phyloP scores from a whole-genome alignment of 2,888 invertebrate genomes.

The Auanema freiburgensis region DNA sequence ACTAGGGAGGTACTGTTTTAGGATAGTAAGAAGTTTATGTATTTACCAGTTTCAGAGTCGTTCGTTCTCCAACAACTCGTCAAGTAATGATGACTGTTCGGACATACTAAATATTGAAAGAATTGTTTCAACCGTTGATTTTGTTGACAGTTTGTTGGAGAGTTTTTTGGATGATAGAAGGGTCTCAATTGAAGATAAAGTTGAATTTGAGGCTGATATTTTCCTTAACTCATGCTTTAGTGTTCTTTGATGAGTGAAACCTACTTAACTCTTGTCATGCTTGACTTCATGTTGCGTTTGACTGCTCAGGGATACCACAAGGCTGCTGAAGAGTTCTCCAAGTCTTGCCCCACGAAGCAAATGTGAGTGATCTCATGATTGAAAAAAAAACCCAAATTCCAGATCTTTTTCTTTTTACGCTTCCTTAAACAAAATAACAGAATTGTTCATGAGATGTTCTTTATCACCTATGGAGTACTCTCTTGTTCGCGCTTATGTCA shows the following conservation, averaged over 20 bases:
- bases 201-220: slow-evolving; percentile 10
- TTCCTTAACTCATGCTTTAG: slow-evolving; percentile 9
- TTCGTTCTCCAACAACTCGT: background rate
- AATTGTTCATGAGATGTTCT: slow-evolving; percentile 26
- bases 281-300: slow-evolving; percentile 32
- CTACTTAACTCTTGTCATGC: slow-evolving; percentile 31
- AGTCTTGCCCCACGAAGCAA: slow-evolving; percentile 19
- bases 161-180: slow-evolving; percentile 36
- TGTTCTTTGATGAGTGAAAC: slow-evolving; percentile 36
- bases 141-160: slow-evolving; percentile 47
- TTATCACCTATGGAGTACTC: slow-evolving; percentile 38
- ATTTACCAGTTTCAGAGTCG: background rate
- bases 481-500: slow-evolving; percentile 31
- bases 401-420: slow-evolving; percentile 19
- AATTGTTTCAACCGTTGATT: slow-evolving; percentile 51
- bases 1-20: background rate
- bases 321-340: slow-evolving; percentile 31
- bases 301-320: slow-evolving; percentile 31
- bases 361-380: slow-evolving; percentile 15
- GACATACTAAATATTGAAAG: slow-evolving; percentile 42
- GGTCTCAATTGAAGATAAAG: slow-evolving; percentile 55
- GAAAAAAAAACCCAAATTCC: slow-evolving; percentile 2
- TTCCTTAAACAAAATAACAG: slow-evolving; percentile 23
- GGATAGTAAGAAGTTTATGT: background rate
- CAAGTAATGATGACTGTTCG: slow-evolving; percentile 1